These are phyloP conservation scores for Columba guinea DNA, from an alignment of 2,797 vertebrate genomes.

Conservation along the genomic window DNA sequence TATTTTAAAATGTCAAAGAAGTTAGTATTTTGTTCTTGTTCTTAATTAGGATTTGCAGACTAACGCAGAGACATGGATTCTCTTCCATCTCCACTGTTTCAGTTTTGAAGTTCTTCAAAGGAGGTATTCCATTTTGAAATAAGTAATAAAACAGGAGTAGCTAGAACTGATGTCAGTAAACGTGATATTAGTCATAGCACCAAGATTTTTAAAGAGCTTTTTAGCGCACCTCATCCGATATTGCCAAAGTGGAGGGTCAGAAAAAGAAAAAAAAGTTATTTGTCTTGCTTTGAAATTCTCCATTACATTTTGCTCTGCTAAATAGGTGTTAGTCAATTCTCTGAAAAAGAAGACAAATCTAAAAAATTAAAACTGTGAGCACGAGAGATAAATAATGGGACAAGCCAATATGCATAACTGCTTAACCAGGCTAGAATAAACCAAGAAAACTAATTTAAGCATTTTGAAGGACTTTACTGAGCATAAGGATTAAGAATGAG, in stretches of 20 bases:
- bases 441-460: background rate
- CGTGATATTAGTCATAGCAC: background rate
- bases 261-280: background rate
- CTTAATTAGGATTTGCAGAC: background rate
- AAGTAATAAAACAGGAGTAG: slow-evolving; percentile 43
- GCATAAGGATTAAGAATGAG: background rate
- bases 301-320: background rate
- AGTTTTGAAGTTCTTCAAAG: slow-evolving; percentile 24
- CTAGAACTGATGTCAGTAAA: slow-evolving; percentile 35
- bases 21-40: background rate
- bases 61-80: background rate
- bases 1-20: background rate
- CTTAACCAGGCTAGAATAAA: background rate
- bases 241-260: background rate
- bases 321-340: background rate
- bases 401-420: background rate
- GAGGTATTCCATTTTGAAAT: slow-evolving; percentile 47
- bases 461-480: background rate
- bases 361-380: background rate
- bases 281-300: background rate
- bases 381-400: background rate
- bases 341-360: background rate
- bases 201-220: slow-evolving; percentile 9
- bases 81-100: background rate
- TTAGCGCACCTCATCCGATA: background rate